phyloP scores from a whole-genome alignment of 2,797 vertebrate genomes.

The Peromyscus melanophrys region DNA sequence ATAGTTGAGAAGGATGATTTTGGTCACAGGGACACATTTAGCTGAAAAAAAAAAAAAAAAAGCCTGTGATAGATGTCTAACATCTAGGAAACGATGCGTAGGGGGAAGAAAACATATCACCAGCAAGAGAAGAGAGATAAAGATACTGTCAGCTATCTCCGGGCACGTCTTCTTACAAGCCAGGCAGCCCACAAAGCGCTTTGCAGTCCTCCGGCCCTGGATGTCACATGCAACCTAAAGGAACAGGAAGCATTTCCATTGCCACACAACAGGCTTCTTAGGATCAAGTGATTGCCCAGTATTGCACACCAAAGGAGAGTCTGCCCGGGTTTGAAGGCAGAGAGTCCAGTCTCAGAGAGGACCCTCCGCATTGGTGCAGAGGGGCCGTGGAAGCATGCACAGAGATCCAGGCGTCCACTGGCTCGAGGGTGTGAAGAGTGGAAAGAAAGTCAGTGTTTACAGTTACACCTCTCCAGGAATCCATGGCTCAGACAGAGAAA shows the following conservation, averaged over 20 bases:
- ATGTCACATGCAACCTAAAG: background rate
- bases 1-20: constrained; percentile 26
- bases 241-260: background rate
- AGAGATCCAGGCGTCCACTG: background rate
- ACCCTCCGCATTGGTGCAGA: background rate
- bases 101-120: constrained; percentile 20
- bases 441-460: background rate
- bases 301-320: background rate
- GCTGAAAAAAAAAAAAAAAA: background rate
- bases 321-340: background rate
- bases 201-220: background rate
- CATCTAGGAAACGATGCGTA: background rate
- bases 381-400: background rate
- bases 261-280: background rate
- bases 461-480: background rate
- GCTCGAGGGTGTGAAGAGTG: background rate
- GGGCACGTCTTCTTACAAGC: background rate
- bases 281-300: background rate
- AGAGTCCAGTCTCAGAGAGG: background rate
- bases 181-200: background rate
- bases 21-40: background rate
- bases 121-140: constrained; percentile 3
- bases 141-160: background rate
- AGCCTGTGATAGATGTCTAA: background rate
- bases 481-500: background rate